Base-by-base conservation (phyloP, 2,797 vertebrate species). In the Bovichtus diacanthus region DNA sequence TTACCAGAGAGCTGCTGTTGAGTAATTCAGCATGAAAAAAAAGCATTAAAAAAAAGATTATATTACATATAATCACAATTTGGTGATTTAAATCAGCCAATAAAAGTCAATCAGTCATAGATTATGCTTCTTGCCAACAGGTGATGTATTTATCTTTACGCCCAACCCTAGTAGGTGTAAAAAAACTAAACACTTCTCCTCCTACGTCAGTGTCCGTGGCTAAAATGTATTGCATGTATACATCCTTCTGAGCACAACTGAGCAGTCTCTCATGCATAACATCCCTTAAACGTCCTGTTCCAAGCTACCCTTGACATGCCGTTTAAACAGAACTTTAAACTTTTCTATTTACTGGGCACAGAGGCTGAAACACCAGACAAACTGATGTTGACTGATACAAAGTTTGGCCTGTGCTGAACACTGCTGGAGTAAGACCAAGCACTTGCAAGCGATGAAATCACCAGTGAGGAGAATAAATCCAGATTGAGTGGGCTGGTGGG, bases 401-500 rank as follows among this genome's bases (percentile, higher is more conserved):
- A 19, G n/a, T 67, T 64, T 54, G 29, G 70, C 31, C 64, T 12
- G 43, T 67, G 61, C 55, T 49, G 4, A 54, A 39, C 79, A 62
- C 73, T 68, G 55, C 80, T 76, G 86, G 76, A 69, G 60, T 53
- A 4, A 39, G 53, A 27, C 49, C n/a, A 15, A 76, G 68, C 44
- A 61, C 65, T 27, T 75, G 81, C 82, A 83, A n/a, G 76, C 55
- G 29, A 62, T 47, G 53, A 50, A 75, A 50, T 3, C 21, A 41
- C 67, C 70, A 68, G 87, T 2, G 68, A 82, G 80, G 77, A 80
- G 60, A 74, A 86, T 85, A 86, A 82, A 89, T 88, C 84, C 87
- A 87, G 74, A 87, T 77, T 80, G 89, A 92, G 92, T 91, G 90
- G 91, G 92, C 81, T 81, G 90, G 47, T 55, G 77, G 76, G 77